Evolutionary conservation across 2,113 vertebrate genomes (phyloP).

Genomic region (Agelaius tricolor): DNA sequence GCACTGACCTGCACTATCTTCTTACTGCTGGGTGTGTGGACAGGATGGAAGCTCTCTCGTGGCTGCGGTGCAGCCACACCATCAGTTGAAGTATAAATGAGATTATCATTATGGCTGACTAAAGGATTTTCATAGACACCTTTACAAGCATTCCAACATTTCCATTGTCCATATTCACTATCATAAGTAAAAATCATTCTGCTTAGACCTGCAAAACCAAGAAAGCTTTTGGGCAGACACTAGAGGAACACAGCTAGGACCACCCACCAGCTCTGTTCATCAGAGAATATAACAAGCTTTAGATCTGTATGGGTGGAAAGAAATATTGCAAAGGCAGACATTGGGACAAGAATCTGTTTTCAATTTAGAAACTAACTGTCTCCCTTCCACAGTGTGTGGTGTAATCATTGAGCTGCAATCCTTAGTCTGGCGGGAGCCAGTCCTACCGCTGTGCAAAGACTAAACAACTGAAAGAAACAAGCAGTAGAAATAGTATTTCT

Average conservation of each 20-base stretch:
- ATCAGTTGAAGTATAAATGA: background rate
- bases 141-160: background rate
- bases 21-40: background rate
- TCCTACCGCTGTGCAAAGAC: background rate
- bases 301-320: conserved; percentile 7
- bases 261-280: conserved; percentile 2
- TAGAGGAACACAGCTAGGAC: background rate
- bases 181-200: background rate
- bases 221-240: background rate
- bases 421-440: background rate
- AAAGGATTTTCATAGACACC: background rate
- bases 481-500: conserved; percentile 4
- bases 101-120: background rate
- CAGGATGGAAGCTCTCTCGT: background rate
- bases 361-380: conserved; percentile 35
- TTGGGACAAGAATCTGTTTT: conserved; percentile 32
- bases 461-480: conserved; percentile 26
- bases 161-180: background rate
- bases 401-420: conserved; percentile 18
- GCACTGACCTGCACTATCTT: background rate
- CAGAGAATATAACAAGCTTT: background rate
- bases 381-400: conserved; percentile 17
- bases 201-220: background rate
- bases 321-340: conserved; percentile 24
- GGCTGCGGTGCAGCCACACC: background rate